Base-by-base conservation (phyloP, 2,888 invertebrate genomes). In the Prosapia bicincta region DNA sequence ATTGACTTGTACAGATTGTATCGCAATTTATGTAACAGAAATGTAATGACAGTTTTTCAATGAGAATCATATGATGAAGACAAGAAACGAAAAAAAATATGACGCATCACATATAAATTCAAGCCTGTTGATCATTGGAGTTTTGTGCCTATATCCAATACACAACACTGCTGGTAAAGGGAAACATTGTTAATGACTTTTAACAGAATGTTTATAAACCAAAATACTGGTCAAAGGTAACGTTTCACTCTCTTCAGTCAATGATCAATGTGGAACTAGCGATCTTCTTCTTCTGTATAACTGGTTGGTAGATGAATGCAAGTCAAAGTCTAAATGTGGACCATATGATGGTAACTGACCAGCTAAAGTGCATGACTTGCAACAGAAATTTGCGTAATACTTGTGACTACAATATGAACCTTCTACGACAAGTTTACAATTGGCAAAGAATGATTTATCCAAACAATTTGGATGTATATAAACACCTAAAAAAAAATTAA, bases 351-450 rank as follows among this genome's bases (percentile, higher is more conserved):
- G 74, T 30, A 76, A 26, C 30, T 93, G 93, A 0, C 96, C 96
- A 0, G 95, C 95, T 83, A 93, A 88, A 78, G 95, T 94, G 84
- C 98, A 98, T 0, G 97, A 96, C 84, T 92, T 90, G 86, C 98
- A 98, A 86, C 98, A 98, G 90, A 97, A 96, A 85, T 89, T 90
- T 79, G 95, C 95, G 85, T 98, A 98, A 86, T 97, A 98, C 80
- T 89, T 88, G 86, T 98, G 96, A n/a, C 87, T 87, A 84, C 98
- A 98, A 84, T 92, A 95, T 76, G 89, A 89, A 76, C 92, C 96
- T 82, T 89, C 87, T 2, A 98, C 96, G 81, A 98, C 97, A 75
- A 97, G 88, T 66, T 89, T 88, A 85, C 98, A 98, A 84, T 96
- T 94, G 72, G 97, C 97, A 84, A 96, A 94, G 88, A 90, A 93